A percentile compares a stretch with the other conserved stretches of the same genome.
phyloP scores from a whole-genome alignment of 1,140 invertebrate genomes.

The Dendrolimus punctatus region DNA sequence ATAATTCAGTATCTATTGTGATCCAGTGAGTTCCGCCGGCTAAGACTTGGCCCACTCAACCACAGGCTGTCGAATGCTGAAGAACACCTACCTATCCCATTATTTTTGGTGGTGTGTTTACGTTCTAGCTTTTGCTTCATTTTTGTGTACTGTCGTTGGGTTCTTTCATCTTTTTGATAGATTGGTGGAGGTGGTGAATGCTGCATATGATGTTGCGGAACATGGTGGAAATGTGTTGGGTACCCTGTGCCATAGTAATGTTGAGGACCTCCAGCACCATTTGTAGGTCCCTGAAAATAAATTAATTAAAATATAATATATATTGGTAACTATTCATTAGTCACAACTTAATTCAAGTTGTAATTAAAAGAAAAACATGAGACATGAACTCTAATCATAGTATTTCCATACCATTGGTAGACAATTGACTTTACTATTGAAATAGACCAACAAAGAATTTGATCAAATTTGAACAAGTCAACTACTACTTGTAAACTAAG shows the following conservation, averaged over 20 bases:
- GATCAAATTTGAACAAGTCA: too few relatives aligned
- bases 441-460: too few relatives aligned
- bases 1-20: too few relatives aligned
- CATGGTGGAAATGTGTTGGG: slow-evolving; percentile 74
- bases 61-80: neutral
- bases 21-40: too few relatives aligned
- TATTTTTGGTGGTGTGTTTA: slow-evolving; percentile 66
- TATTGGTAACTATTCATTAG: slow-evolving; percentile 5
- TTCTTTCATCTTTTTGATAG: slow-evolving; percentile 84
- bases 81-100: slow-evolving; percentile 63
- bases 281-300: slow-evolving; percentile 69
- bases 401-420: too few relatives aligned
- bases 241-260: slow-evolving; percentile 76
- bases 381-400: too few relatives aligned
- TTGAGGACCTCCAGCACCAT: slow-evolving; percentile 76
- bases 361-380: too few relatives aligned
- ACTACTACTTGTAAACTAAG: too few relatives aligned
- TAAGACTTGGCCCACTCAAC: too few relatives aligned
- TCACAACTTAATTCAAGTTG: too few relatives aligned
- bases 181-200: slow-evolving; percentile 73
- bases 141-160: slow-evolving; percentile 82
- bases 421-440: too few relatives aligned
- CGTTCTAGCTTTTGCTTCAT: slow-evolving; percentile 81
- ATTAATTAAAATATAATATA: slow-evolving; percentile 1
- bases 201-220: slow-evolving; percentile 69